A percentile compares a stretch with the other conserved stretches of the same genome.
Conservation (phyloP, 1,140 invertebrate genomes). For the Cydia strobilella region DNA sequence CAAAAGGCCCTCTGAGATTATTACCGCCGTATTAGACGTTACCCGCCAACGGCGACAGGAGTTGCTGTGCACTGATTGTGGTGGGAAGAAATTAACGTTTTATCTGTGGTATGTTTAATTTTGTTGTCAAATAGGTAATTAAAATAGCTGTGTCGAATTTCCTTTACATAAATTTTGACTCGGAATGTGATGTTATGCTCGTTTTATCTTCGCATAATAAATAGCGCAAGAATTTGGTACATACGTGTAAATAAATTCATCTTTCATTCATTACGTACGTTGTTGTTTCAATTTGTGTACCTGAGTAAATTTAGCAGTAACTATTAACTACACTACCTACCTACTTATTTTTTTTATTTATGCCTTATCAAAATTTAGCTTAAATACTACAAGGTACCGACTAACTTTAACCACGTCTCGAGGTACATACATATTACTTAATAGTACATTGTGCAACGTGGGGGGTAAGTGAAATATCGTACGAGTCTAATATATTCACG, state of each 20-base stretch:
- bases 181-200: constrained; percentile 1
- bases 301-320: background rate
- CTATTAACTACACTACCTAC: no score
- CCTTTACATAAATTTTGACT: background rate
- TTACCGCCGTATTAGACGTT: no score
- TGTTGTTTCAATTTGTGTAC: constrained; percentile 11
- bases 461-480: no score
- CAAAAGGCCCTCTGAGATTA: background rate
- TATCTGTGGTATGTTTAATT: background rate
- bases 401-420: no score
- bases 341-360: no score
- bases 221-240: background rate
- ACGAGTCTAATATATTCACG: no score
- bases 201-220: background rate
- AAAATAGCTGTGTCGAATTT: background rate
- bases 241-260: constrained; percentile 7
- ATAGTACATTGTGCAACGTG: no score
- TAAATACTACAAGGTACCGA: no score
- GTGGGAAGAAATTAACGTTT: background rate
- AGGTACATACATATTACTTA: no score
- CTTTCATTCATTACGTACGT: constrained; percentile 9
- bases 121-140: background rate
- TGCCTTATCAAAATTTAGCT: no score
- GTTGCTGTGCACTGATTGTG: background rate
- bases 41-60: background rate